Conservation (phyloP, 2,113 vertebrate species). For the Ranitomeya variabilis region DNA sequence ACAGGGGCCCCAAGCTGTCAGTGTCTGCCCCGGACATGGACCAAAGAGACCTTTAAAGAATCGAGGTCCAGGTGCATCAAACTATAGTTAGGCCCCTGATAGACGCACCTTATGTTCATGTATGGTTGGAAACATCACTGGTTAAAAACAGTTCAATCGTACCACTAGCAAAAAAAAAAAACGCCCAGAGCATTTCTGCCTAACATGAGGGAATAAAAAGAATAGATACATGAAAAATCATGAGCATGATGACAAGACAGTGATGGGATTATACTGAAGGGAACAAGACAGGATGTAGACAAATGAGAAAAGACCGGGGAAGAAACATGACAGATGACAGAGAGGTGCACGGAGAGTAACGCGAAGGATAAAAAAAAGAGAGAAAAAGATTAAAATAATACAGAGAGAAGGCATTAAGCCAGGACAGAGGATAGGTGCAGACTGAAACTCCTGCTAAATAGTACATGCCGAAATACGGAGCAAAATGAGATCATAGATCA, state of each 20-base stretch:
- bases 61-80: too few relatives aligned
- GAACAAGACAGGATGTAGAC: conserved; percentile 5
- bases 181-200: neutral
- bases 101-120: too few relatives aligned
- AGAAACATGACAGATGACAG: conserved; percentile 23
- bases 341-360: neutral
- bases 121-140: too few relatives aligned
- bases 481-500: neutral
- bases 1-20: too few relatives aligned
- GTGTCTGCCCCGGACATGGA: too few relatives aligned
- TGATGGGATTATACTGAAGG: conserved; percentile 9
- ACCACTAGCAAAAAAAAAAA: neutral
- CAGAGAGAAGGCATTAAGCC: neutral
- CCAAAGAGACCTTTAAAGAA: too few relatives aligned
- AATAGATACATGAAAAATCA: neutral
- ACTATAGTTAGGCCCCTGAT: too few relatives aligned
- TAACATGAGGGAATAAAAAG: neutral
- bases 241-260: neutral
- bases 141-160: neutral
- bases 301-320: neutral
- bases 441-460: neutral
- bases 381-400: neutral
- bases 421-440: neutral
- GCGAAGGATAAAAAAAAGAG: neutral
- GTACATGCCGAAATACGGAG: neutral